Percentiles rank a stretch among this genome's conserved stretches.
Evolutionary conservation across 1,140 invertebrate genomes (phyloP).

Genomic region (Cheumatopsyche charites): DNA sequence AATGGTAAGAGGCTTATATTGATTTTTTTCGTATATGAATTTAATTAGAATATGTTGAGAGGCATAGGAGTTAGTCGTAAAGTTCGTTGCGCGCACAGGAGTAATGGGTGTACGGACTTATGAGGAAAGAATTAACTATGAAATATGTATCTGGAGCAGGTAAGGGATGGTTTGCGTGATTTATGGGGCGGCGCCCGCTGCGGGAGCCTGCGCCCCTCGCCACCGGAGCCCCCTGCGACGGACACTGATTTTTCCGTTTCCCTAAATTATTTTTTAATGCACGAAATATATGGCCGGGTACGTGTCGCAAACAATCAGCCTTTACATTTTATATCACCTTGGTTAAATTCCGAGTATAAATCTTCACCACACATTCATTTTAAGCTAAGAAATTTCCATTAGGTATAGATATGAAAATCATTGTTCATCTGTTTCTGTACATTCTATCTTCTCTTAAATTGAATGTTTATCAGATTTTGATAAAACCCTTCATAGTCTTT

Average conservation of each 20-base stretch:
- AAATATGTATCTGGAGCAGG: slow-evolving; percentile 49
- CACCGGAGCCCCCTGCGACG: slow-evolving; percentile 32
- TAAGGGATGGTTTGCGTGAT: slow-evolving; percentile 46
- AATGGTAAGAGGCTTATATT: no score
- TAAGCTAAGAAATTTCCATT: no score
- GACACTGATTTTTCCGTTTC: slow-evolving; percentile 48
- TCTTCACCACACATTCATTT: no score
- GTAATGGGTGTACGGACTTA: slow-evolving; percentile 45
- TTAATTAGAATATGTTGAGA: not conserved
- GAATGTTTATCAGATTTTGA: no score
- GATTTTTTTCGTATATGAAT: not conserved
- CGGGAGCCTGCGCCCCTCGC: slow-evolving; percentile 24
- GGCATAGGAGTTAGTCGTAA: not conserved
- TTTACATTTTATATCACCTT: not conserved
- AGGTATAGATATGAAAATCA: no score
- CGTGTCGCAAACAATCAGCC: slow-evolving; percentile 45
- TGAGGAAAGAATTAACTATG: slow-evolving; percentile 49
- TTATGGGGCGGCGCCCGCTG: slow-evolving; percentile 48
- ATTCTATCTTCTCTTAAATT: no score
- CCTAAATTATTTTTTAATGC: slow-evolving; percentile 50
- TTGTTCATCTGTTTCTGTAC: no score
- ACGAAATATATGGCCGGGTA: slow-evolving; percentile 45
- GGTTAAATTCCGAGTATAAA: not conserved
- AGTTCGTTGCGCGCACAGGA: slow-evolving; percentile 25
- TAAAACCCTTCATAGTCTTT: no score